Base-by-base conservation (phyloP, 2,888 invertebrate species). In the Apamea monoglypha region DNA sequence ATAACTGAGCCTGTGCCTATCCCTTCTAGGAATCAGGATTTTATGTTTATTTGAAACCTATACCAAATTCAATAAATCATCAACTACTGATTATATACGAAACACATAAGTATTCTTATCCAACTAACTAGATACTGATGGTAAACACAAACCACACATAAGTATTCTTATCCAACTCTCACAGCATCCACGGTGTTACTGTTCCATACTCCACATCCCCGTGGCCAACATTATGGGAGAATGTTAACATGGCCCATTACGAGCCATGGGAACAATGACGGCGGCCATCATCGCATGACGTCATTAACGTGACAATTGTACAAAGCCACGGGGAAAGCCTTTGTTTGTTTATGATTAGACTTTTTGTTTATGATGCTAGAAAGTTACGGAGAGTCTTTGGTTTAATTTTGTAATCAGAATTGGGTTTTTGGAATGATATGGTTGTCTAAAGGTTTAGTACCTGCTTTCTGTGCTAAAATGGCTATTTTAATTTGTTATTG, bases 171-270 rank as follows among this genome's bases (percentile, higher is more conserved):
- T 88, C 88, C 88, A 83, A 0, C 0, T 0, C 0, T 25, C 0
- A 12, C 2, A 44, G 7, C 67, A 71, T 89, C 89, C 66, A 7
- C 0, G 77, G 8, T 61, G 40, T 70, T 84, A 73, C 81, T 78
- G 80, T 77, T 87, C 81, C 83, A 85, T 86, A 89, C 84, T 82
- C 82, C 82, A 87, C 84, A 85, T 86, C 86, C 89, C 72, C 85
- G 86, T 87, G 81, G 81, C 80, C 82, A 63, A 85, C 87, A 87
- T 88, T 84, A 90, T 79, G 85, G 84, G 88, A 88, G 90, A 89
- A 84, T 86, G 86, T 89, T 89, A 78, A 89, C 89, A 88, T 81
- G 86, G 89, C 82, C 85, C 86, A 90, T 90, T 90, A 90, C 86
- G 82, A 83, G 80, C 81, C 84, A 89, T 89, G 89, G 87, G 89